phyloP scores from a whole-genome alignment of 30 jellyfish, hydroid and myxozoan genomes.

The Nemopilema nomurai region DNA sequence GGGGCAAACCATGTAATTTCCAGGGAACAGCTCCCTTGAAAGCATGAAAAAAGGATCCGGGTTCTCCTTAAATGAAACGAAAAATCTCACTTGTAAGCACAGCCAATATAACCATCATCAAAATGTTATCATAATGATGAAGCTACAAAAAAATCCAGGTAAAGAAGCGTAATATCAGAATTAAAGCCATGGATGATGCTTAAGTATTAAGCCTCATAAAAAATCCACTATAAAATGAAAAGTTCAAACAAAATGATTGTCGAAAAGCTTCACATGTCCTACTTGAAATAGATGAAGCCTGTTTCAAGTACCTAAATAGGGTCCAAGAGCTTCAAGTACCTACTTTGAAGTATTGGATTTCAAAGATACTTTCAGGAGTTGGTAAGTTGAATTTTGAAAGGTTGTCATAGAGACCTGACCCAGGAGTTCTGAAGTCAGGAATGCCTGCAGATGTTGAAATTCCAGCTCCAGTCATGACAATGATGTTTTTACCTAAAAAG shows the following conservation, averaged over 20 bases:
- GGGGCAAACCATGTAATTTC: constrained; percentile 76
- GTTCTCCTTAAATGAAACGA: constrained; percentile 53
- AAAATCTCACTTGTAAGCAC: not conserved
- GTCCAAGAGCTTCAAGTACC: too few relatives aligned
- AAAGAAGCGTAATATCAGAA: too few relatives aligned
- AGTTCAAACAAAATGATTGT: too few relatives aligned
- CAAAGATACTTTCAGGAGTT: constrained; percentile 75
- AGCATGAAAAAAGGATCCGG: constrained; percentile 90
- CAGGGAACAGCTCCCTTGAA: constrained; percentile 85
- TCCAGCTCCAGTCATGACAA: constrained; percentile 96
- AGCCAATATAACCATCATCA: too few relatives aligned
- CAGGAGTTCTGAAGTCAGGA: constrained; percentile 94
- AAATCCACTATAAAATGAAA: too few relatives aligned
- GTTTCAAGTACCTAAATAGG: too few relatives aligned
- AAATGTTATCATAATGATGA: too few relatives aligned
- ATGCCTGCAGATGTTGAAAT: constrained; percentile 92
- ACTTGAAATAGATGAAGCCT: too few relatives aligned
- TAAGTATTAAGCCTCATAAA: too few relatives aligned
- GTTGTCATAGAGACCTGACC: constrained; percentile 75
- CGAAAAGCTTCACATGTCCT: too few relatives aligned
- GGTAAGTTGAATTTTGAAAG: constrained; percentile 80
- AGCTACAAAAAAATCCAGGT: too few relatives aligned
- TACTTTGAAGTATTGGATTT: constrained; percentile 62
- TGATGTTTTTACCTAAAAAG: constrained; percentile 66
- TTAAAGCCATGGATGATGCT: too few relatives aligned